Evolutionary conservation across 2,113 vertebrate genomes (phyloP).

Genomic region (Chloebia gouldiae): DNA sequence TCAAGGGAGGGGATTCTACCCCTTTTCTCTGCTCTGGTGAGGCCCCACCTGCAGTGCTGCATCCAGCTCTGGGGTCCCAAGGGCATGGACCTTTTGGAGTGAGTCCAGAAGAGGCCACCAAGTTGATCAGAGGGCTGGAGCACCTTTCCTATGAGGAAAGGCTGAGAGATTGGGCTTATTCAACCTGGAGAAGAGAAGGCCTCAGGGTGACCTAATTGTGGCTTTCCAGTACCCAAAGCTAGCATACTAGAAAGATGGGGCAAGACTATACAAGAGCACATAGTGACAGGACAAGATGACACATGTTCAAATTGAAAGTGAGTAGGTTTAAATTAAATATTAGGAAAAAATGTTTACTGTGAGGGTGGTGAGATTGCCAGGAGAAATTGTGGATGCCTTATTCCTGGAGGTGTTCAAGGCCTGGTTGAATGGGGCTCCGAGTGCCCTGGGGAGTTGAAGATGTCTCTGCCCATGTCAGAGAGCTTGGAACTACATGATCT

Average conservation of each 20-base stretch:
- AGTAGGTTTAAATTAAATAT: neutral
- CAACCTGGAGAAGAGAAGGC: neutral
- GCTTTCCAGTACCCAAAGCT: neutral
- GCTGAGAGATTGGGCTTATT: neutral
- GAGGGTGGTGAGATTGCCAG: neutral
- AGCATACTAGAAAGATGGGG: neutral
- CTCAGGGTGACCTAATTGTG: neutral
- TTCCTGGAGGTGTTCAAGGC: neutral
- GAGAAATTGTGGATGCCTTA: neutral
- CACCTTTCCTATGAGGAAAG: neutral
- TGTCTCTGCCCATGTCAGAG: neutral
- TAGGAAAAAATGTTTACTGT: neutral
- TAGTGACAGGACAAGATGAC: neutral
- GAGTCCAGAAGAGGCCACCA: neutral
- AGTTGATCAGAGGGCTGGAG: neutral
- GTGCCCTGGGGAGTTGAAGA: neutral
- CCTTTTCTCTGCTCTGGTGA: neutral
- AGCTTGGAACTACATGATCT: neutral
- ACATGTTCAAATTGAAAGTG: rapidly evolving
- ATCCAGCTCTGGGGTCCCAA: neutral
- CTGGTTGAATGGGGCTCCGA: neutral
- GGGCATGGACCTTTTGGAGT: neutral
- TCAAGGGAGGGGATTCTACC: neutral
- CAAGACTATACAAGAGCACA: neutral
- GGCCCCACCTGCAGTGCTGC: neutral